A percentile compares a stretch with the other conserved stretches of the same genome.
Evolutionary conservation across 2,888 invertebrate genomes (phyloP).

Genomic region (Pecten maximus): DNA sequence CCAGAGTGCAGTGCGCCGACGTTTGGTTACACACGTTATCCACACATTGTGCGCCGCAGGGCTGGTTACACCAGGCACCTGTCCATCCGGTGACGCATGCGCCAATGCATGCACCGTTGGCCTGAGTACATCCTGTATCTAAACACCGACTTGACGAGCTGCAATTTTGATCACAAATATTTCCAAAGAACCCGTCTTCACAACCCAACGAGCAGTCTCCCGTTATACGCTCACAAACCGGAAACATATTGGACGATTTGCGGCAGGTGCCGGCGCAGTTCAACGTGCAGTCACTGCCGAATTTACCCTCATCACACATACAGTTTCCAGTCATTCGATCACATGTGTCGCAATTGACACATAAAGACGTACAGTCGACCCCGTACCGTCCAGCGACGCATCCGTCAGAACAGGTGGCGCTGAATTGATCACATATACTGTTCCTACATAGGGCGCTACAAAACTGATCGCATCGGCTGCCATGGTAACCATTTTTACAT

Average conservation of each 20-base stretch:
- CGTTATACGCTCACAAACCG: constrained; percentile 26
- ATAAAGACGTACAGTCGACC: constrained; percentile 21
- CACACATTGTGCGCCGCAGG: constrained; percentile 37
- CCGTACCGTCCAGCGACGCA: constrained; percentile 43
- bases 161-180: background rate
- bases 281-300: constrained; percentile 35
- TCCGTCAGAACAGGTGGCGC: constrained; percentile 31
- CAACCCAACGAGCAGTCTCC: constrained; percentile 40
- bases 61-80: constrained; percentile 27
- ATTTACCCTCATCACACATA: constrained; percentile 40
- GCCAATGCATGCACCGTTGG: constrained; percentile 36
- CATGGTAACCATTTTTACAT: constrained; percentile 41
- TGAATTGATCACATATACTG: background rate
- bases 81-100: constrained; percentile 40
- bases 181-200: constrained; percentile 22
- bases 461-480: constrained; percentile 1
- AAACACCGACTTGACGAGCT: background rate
- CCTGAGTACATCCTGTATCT: background rate
- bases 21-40: constrained; percentile 35
- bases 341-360: constrained; percentile 45
- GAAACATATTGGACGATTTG: background rate
- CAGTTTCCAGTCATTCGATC: constrained; percentile 27
- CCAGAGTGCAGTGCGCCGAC: constrained; percentile 26
- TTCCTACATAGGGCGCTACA: constrained; percentile 39
- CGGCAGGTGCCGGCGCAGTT: constrained; percentile 36